These are phyloP conservation scores for Acomys russatus DNA, from an alignment of 2,797 vertebrate genomes.

Conservation along the genomic window DNA sequence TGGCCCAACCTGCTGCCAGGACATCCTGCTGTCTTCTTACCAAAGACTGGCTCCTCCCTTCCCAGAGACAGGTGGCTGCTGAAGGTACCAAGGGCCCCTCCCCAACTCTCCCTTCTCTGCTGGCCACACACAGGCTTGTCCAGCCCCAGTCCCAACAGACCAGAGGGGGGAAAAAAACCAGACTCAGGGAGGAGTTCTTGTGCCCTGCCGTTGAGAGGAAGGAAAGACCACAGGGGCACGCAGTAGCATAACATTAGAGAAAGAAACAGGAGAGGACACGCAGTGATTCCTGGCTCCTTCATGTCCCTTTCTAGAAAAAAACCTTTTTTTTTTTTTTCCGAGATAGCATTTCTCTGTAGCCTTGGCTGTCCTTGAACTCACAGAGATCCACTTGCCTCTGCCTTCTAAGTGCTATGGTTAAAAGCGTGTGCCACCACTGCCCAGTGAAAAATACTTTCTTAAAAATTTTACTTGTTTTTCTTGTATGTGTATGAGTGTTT, in stretches of 20 bases:
- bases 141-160: neutral
- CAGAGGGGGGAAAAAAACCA: neutral
- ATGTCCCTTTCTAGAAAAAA: neutral
- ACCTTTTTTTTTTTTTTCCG: neutral
- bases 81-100: neutral
- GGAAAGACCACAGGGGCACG: fast-evolving
- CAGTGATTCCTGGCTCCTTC: neutral
- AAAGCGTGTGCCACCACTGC: neutral
- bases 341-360: neutral
- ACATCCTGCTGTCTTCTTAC: neutral
- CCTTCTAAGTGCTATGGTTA: neutral
- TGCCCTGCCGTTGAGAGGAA: neutral
- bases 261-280: too few species aligned
- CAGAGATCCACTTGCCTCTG: neutral
- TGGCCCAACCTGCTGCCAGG: constrained; percentile 70
- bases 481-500: neutral
- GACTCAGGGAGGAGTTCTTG: neutral
- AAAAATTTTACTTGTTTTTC: neutral
- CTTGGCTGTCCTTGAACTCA: neutral
- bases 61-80: constrained; percentile 61
- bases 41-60: constrained; percentile 58
- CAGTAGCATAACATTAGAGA: neutral
- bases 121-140: neutral
- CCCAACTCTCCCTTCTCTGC: neutral
- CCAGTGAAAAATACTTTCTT: neutral